Percentiles rank a stretch among this genome's conserved stretches.
phyloP scores from a whole-genome alignment of 2,113 vertebrate genomes.

The Crotalus viridis region DNA sequence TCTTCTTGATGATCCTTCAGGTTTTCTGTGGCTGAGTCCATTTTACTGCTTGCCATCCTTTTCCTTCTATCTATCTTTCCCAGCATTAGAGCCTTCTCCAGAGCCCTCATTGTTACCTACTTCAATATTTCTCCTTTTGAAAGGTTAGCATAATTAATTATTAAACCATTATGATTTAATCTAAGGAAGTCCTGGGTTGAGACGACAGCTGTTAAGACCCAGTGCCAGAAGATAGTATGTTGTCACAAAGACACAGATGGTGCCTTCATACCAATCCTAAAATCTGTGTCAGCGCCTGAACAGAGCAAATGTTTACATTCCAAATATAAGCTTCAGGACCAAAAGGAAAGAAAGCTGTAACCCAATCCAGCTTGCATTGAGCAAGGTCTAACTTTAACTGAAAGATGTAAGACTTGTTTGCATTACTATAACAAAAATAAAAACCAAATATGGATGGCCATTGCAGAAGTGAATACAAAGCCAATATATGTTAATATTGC shows the following conservation, averaged over 20 bases:
- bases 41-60: not conserved
- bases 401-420: not conserved
- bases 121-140: not conserved
- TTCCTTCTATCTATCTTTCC: not conserved
- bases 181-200: not conserved
- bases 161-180: not conserved
- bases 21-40: not conserved
- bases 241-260: conserved; percentile 2
- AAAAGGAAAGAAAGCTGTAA: not conserved
- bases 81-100: not conserved
- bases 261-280: not conserved
- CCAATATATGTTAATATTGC: not conserved
- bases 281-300: not conserved
- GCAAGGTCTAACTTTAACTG: not conserved
- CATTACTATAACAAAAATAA: not conserved
- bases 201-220: not conserved
- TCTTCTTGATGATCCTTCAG: not conserved
- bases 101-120: not conserved
- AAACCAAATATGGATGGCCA: not conserved
- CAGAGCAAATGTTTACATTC: conserved; percentile 29
- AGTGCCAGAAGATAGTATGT: not conserved
- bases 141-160: not conserved
- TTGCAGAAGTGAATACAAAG: not conserved
- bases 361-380: not conserved
- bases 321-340: not conserved